These are phyloP conservation scores for Campylorhamphus procurvoides DNA, from an alignment of 2,113 vertebrate species.

Conservation along the genomic window DNA sequence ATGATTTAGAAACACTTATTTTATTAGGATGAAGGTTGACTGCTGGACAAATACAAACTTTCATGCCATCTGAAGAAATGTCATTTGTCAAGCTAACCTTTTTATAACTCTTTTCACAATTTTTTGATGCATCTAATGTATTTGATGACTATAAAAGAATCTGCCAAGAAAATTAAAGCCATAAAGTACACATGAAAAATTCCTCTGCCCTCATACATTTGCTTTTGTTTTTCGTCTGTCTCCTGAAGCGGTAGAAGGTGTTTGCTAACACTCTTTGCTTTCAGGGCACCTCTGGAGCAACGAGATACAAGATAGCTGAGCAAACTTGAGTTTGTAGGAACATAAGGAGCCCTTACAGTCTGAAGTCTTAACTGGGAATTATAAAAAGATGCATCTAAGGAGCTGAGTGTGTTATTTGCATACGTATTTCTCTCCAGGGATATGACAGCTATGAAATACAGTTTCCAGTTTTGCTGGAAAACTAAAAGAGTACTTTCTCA, in stretches of 20 bases:
- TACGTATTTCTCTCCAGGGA: not conserved
- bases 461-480: not conserved
- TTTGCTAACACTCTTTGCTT: slow-evolving; percentile 35
- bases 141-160: not conserved
- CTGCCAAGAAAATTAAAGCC: slow-evolving; percentile 48
- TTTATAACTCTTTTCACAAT: slow-evolving; percentile 11
- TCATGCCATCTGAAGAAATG: slow-evolving; percentile 39
- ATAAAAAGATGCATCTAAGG: not conserved
- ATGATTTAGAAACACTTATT: slow-evolving; percentile 36
- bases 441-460: not conserved
- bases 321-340: not conserved
- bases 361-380: not conserved
- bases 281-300: not conserved
- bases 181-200: slow-evolving; percentile 30
- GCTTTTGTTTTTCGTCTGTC: slow-evolving; percentile 24
- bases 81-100: slow-evolving; percentile 18
- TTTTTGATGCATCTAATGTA: not conserved
- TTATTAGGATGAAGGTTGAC: slow-evolving; percentile 36
- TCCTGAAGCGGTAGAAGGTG: slow-evolving; percentile 8
- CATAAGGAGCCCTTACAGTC: not conserved
- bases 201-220: not conserved
- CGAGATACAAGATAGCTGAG: not conserved
- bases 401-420: not conserved
- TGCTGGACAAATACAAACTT: slow-evolving; percentile 35
- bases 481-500: not conserved